Base-by-base conservation (phyloP, 2,797 vertebrate species). In the Lycodopsis pacificus region DNA sequence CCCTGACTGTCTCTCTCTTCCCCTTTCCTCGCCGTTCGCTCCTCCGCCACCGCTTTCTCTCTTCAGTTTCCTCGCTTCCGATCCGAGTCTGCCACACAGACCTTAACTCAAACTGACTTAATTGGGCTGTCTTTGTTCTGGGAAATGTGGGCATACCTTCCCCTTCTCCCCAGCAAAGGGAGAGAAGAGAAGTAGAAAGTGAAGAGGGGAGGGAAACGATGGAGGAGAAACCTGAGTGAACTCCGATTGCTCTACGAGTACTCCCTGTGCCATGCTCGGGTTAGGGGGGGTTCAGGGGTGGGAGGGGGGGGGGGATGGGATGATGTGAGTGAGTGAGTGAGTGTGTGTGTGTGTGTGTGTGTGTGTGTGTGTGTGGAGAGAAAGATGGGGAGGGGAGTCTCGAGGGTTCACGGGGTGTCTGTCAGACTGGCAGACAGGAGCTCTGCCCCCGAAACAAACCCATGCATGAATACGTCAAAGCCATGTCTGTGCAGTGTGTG, bases 31-130 rank as follows among this genome's bases (percentile, higher is more conserved):
- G 73, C 61, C 14, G 56, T 80, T 84, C 25, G 36, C 82, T 82
- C 74, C 81, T 71, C 73, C n/a, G n/a, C 80, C 19, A 54, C 80
- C 22, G 38, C 46, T 42, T 9, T 81, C 77, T 84, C 80, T 84
- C 84, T 57, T 80, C 84, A 58, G 86, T 79, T 91, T 84, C 78
- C 79, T 86, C 78, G 86, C 86, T 90, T 90, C 87, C 89, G 64
- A 87, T 88, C 76, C 77, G 73, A 84, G 81, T 91, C 91, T 90
- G 86, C 91, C 83, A 89, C 89, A 88, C 88, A 93, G 91, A 94
- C 92, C 92, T 91, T 95, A 95, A 95, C 95, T 95, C 93, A 95
- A 93, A 93, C 93, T 94, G 94, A 95, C 93, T 94, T 95, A 95
- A 95, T 95, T 95, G 94, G 94, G 95, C 93, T 95, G 93, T 94